These are phyloP conservation scores for Drosophila nr. fundita DNA, from an alignment of 2,888 invertebrate species.

Conservation along the genomic window DNA sequence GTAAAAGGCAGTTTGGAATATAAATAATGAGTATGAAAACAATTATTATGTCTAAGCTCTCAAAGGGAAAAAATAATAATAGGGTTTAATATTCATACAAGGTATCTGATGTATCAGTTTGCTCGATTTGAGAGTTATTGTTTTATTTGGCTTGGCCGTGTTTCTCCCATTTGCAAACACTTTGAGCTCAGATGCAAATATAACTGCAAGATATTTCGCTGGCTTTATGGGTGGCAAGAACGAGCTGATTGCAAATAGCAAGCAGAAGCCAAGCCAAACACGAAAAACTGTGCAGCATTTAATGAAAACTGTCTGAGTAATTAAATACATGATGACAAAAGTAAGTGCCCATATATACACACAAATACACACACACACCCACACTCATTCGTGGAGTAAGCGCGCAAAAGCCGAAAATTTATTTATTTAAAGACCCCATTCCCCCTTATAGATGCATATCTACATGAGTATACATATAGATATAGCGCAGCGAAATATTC, in stretches of 20 bases:
- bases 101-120: background rate
- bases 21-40: background rate
- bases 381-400: slow-evolving; percentile 1
- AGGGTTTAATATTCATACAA: background rate
- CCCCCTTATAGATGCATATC: background rate
- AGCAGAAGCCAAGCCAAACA: slow-evolving; percentile 9
- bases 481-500: slow-evolving; percentile 46
- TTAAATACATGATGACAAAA: slow-evolving; percentile 79
- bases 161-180: slow-evolving; percentile 57
- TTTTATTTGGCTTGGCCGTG: slow-evolving; percentile 37
- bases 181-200: slow-evolving; percentile 72
- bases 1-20: no score
- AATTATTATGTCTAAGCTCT: background rate
- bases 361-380: slow-evolving; percentile 2
- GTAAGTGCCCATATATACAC: slow-evolving; percentile 19
- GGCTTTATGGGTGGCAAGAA: slow-evolving; percentile 58
- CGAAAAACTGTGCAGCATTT: slow-evolving; percentile 51
- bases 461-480: slow-evolving; percentile 9
- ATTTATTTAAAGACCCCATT: slow-evolving; percentile 46
- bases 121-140: background rate
- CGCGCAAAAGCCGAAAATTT: slow-evolving; percentile 48
- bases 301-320: slow-evolving; percentile 77
- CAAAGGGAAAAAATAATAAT: background rate
- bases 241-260: slow-evolving; percentile 3
- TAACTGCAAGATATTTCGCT: slow-evolving; percentile 76